Evolutionary conservation across 1,140 invertebrate genomes (phyloP), one percentile per base, ranked within the genome.

Genomic region (Drosophila tani): DNA sequence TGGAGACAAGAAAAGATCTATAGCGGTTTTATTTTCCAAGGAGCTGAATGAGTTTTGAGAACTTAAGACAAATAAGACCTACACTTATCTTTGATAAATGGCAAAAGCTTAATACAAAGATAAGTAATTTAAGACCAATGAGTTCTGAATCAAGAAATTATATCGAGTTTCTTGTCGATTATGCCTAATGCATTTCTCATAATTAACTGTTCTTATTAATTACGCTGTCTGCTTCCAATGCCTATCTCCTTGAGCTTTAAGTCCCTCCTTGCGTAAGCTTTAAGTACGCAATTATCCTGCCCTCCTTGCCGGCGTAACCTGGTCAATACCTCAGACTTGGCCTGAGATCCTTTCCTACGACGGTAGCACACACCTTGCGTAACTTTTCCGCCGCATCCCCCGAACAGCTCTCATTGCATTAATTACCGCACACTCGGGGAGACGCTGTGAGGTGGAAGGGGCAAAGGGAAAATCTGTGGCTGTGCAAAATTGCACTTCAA

Each of bases 401-500:
- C 38, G 15, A 21, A 17, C 21, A 19, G 29, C 38, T 49, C 67
- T 38, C 68, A 74, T 80, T 88, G 83, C 84, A 90, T 88, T 88
- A 88, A 88, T 88, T 88, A 88, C 85, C 85, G 75, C 76, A 77
- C 55, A 81, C 82, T 75, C 49, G 78, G 63, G 69, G 67, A 79
- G 82, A 70, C 77, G 63, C 58, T 74, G 70, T 17, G 35, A 62
- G 40, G 32, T 6, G 17, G 63, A 29, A 19, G 29, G 55, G 46
- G 14, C 41, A 80, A 2, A 11, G 53, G 38, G 21, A 68, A 88
- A 81, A 90, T 88, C 78, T 88, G 84, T 84, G 81, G 81, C 78
- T 81, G 71, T 67, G 81, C 85, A 81, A 88, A 88, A 88, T 81
- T 88, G 84, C 84, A 88, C 85, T 88, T 90, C 77, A 81, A 65